phyloP scores from a whole-genome alignment of 2,797 vertebrate species.

The Propithecus perrieri region DNA sequence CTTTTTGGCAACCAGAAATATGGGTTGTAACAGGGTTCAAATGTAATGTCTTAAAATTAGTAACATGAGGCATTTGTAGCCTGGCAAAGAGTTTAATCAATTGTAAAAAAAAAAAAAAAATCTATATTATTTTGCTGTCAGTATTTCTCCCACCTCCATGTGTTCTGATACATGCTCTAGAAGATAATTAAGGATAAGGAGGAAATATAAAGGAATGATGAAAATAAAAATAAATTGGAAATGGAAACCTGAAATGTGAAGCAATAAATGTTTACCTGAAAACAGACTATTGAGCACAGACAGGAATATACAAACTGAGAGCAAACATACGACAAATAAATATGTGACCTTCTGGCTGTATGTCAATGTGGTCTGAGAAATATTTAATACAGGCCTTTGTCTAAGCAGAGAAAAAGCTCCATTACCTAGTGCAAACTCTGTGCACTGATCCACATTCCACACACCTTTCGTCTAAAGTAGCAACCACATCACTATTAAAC shows the following conservation, averaged over 20 bases:
- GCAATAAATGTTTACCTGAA: not conserved
- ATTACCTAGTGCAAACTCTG: not conserved
- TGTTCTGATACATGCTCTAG: not conserved
- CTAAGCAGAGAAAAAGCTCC: not conserved
- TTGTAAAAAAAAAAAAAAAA: too few relatives aligned
- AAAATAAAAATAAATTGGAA: constrained; percentile 44
- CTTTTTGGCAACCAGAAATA: constrained; percentile 33
- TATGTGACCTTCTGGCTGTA: not conserved
- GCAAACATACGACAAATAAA: not conserved
- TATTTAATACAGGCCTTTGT: not conserved
- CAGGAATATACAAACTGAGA: not conserved
- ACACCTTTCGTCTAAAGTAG: not conserved
- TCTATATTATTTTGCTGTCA: not conserved
- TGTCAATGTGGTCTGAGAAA: not conserved
- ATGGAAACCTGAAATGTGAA: not conserved
- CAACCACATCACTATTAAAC: not conserved
- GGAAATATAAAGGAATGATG: constrained; percentile 25
- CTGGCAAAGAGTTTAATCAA: not conserved
- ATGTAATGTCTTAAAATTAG: constrained; percentile 44
- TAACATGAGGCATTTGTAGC: not conserved
- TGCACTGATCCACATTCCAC: not conserved
- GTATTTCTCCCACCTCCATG: constrained; percentile 13
- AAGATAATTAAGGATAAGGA: constrained; percentile 8
- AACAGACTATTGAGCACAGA: not conserved
- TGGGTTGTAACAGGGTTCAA: not conserved